Percentiles rank a stretch among this genome's conserved stretches.
phyloP scores from a whole-genome alignment of 2,113 vertebrate species.

The Dicerorhinus sumatrensis region DNA sequence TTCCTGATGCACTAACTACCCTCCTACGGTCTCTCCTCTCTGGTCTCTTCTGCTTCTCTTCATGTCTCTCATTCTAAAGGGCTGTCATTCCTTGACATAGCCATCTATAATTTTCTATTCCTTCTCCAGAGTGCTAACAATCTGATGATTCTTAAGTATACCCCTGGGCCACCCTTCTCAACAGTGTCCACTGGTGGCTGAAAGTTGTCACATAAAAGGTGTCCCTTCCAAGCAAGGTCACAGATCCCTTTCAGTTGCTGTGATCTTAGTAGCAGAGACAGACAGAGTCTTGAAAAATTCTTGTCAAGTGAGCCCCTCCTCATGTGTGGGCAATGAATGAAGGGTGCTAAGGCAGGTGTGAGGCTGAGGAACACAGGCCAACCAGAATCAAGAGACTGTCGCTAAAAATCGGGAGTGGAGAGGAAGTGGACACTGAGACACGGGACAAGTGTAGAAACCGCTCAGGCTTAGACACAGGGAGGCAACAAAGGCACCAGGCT shows the following conservation, averaged over 20 bases:
- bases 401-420: not conserved
- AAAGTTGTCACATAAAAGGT: not conserved
- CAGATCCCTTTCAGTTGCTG: not conserved
- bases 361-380: accelerated
- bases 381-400: too few relatives aligned
- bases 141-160: not conserved
- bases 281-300: not conserved
- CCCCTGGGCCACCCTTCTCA: not conserved
- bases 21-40: not conserved
- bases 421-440: not conserved
- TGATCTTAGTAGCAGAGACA: not conserved
- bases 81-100: not conserved
- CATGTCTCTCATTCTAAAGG: not conserved
- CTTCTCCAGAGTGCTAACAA: too few relatives aligned
- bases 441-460: accelerated
- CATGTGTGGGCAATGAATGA: not conserved
- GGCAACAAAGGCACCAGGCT: not conserved
- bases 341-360: not conserved
- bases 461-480: not conserved
- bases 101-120: not conserved
- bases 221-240: not conserved
- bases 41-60: not conserved
- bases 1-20: too few relatives aligned
- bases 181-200: not conserved
- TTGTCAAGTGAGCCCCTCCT: not conserved